Conservation (phyloP, 2,797 vertebrate species). For the Hypotaenidia philippensis region DNA sequence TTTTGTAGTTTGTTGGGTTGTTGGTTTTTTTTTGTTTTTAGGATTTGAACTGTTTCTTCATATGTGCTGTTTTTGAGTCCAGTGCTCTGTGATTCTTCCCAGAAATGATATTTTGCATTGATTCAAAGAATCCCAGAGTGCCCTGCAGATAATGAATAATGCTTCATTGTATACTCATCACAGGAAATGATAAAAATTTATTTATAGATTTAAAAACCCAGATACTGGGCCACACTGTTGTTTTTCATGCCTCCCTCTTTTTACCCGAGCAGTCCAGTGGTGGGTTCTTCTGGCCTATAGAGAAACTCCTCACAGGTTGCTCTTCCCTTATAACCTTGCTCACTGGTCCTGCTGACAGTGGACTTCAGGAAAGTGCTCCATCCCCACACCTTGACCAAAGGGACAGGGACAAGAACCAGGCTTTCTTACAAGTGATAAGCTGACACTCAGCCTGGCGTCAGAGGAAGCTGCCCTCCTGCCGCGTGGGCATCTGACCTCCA, state of each 20-base stretch:
- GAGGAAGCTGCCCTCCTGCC: neutral
- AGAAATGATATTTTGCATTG: conserved; percentile 18
- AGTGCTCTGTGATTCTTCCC: neutral
- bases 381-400: neutral
- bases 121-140: neutral
- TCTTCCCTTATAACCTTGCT: neutral
- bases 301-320: neutral
- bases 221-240: fast-evolving
- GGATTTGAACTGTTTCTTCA: neutral
- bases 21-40: neutral
- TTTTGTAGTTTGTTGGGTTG: neutral
- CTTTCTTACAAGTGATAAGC: neutral
- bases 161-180: neutral
- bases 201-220: neutral
- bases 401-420: fast-evolving
- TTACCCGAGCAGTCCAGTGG: neutral
- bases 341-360: neutral
- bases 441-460: neutral
- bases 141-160: neutral
- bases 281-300: fast-evolving
- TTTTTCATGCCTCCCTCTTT: neutral
- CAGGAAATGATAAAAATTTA: neutral
- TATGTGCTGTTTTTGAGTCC: neutral
- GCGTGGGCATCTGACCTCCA: too few species aligned
- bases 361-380: neutral